Evolutionary conservation across 2,113 vertebrate species (phyloP).

Genomic region (Mirounga angustirostris): DNA sequence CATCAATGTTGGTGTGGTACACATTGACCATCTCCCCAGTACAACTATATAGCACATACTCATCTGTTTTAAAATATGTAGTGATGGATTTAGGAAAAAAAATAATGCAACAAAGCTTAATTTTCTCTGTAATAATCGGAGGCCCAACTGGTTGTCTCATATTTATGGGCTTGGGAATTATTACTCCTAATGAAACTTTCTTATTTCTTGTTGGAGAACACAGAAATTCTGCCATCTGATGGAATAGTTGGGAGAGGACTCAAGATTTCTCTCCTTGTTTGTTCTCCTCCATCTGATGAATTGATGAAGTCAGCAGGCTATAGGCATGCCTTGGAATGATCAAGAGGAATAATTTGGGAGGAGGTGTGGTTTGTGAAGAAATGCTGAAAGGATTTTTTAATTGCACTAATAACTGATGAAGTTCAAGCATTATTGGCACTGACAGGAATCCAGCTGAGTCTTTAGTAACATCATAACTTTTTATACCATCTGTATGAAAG

Average conservation of each 20-base stretch:
- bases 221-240: background rate
- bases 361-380: conserved; percentile 21
- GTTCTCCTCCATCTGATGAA: background rate
- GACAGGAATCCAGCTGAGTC: conserved; percentile 38
- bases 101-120: conserved; percentile 10
- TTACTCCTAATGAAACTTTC: background rate
- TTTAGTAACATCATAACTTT: conserved; percentile 59
- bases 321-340: background rate
- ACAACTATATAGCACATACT: background rate
- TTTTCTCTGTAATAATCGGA: conserved; percentile 4
- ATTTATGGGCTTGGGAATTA: background rate
- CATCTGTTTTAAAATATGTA: conserved; percentile 4
- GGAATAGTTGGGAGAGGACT: background rate
- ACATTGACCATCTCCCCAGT: background rate
- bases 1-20: background rate
- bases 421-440: conserved; percentile 35
- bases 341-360: conserved; percentile 43
- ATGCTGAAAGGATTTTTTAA: conserved; percentile 55
- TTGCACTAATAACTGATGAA: conserved; percentile 37
- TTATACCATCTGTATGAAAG: background rate
- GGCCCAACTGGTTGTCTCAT: background rate
- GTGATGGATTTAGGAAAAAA: background rate
- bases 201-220: background rate
- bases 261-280: background rate
- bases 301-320: conserved; percentile 5